Conservation (phyloP, 2,797 vertebrate species). For the Liasis olivaceus region DNA sequence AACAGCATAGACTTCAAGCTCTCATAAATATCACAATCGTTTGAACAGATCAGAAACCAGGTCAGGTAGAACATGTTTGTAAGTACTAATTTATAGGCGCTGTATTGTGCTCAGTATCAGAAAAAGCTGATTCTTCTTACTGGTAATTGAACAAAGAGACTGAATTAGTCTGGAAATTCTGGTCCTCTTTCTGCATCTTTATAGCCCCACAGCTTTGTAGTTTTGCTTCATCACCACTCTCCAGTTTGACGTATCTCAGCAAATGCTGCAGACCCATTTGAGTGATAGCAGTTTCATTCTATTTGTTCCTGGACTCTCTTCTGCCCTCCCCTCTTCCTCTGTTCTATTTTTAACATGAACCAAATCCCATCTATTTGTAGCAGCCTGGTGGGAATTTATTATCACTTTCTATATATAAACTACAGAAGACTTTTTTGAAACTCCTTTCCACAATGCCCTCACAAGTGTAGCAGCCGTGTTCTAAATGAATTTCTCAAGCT, state of each 20-base stretch:
- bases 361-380: constrained; percentile 39
- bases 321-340: neutral
- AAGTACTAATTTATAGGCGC: neutral
- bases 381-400: constrained; percentile 30
- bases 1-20: neutral
- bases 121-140: neutral
- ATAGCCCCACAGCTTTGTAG: neutral
- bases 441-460: neutral
- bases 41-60: neutral
- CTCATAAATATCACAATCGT: neutral
- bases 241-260: neutral
- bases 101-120: neutral
- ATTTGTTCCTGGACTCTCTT: neutral
- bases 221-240: neutral
- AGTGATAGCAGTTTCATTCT: neutral
- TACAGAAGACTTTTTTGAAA: neutral
- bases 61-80: neutral
- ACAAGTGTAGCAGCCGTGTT: neutral
- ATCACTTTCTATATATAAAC: constrained; percentile 36
- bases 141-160: neutral
- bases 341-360: constrained; percentile 30
- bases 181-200: neutral
- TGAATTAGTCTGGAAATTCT: neutral
- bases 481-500: neutral
- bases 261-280: neutral